Percentiles rank a stretch among this genome's conserved stretches.
Evolutionary conservation across 1,140 invertebrate species (phyloP).

Genomic region (Drosophila gunungcola): DNA sequence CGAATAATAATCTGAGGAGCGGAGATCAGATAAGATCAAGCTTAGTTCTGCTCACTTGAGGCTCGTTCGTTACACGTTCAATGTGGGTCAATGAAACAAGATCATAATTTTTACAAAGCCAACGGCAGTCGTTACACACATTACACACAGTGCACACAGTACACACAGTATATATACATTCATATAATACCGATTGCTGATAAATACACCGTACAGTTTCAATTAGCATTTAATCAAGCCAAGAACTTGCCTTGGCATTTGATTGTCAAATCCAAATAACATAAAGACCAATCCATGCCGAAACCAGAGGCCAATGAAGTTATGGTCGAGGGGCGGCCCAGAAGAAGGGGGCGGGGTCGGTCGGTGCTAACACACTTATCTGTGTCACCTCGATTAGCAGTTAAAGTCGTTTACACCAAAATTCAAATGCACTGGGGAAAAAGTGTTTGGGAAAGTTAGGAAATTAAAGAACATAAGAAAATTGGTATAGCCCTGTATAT

Average conservation of each 20-base stretch:
- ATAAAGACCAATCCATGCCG: constrained; percentile 21
- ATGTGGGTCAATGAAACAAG: constrained; percentile 64
- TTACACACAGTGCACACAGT: background rate
- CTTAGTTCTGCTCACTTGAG: constrained; percentile 31
- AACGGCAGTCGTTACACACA: constrained; percentile 28
- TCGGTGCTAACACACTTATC: constrained; percentile 59
- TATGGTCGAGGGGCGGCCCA: background rate
- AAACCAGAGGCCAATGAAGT: constrained; percentile 16
- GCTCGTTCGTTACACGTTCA: constrained; percentile 39
- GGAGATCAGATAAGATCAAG: constrained; percentile 29
- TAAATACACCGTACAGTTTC: constrained; percentile 47
- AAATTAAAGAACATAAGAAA: background rate
- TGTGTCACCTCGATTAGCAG: constrained; percentile 53
- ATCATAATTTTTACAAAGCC: constrained; percentile 48
- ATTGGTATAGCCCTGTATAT: no score
- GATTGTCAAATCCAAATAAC: constrained; percentile 40
- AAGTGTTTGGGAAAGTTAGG: background rate
- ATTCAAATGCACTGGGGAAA: constrained; percentile 19
- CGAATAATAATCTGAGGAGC: constrained; percentile 1
- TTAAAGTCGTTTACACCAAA: constrained; percentile 27
- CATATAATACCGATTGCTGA: constrained; percentile 23
- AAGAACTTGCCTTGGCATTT: constrained; percentile 63
- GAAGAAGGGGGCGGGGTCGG: constrained; percentile 35
- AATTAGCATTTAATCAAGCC: constrained; percentile 66
- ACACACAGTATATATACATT: background rate